phyloP scores from a whole-genome alignment of 2,113 vertebrate species.

The Microtus richardsoni region DNA sequence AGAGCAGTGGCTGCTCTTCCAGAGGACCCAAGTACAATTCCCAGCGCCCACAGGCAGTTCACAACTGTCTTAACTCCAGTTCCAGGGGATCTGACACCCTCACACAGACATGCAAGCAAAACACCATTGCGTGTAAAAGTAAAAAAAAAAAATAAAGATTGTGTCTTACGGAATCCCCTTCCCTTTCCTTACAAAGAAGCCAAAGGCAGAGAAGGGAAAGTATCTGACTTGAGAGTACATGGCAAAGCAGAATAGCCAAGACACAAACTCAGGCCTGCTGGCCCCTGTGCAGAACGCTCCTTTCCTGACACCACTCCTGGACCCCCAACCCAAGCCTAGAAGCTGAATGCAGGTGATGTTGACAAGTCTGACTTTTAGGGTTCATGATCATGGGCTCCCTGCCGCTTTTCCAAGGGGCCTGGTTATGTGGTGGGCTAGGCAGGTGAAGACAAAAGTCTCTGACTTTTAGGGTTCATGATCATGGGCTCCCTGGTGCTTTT shows the following conservation, averaged over 20 bases:
- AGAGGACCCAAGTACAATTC: not conserved
- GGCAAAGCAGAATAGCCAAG: not conserved
- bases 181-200: not conserved
- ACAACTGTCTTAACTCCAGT: not conserved
- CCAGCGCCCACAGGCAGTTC: not conserved
- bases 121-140: not conserved
- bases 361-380: not conserved
- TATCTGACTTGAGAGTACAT: not conserved
- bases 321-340: not conserved
- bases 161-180: not conserved
- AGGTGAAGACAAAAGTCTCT: not conserved
- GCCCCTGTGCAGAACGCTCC: not conserved
- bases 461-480: not conserved
- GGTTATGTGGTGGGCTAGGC: not conserved
- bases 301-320: not conserved
- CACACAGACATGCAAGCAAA: not conserved
- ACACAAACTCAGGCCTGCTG: not conserved
- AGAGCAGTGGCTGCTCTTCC: not conserved
- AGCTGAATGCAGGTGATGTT: not conserved
- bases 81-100: not conserved
- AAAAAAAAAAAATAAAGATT: not conserved
- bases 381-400: not conserved
- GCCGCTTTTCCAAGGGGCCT: not conserved
- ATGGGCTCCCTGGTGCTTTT: not conserved
- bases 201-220: not conserved